Evolutionary conservation across 2,797 vertebrate species (phyloP).

Genomic region (Phoeniculus purpureus): DNA sequence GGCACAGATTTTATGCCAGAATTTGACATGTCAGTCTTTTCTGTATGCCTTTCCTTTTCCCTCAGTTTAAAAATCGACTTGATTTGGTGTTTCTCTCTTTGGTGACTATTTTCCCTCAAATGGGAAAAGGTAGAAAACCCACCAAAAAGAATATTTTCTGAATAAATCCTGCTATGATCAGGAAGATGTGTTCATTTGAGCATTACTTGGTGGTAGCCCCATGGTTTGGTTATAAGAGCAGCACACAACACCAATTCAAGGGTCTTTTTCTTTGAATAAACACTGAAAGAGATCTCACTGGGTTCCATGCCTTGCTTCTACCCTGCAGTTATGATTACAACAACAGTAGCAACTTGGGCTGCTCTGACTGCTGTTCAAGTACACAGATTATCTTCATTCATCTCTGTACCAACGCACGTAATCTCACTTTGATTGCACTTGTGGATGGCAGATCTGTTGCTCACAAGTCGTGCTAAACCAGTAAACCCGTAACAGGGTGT

Average conservation of each 20-base stretch:
- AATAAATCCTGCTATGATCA: slow-evolving; percentile 3
- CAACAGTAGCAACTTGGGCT: not conserved
- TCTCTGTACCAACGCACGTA: not conserved
- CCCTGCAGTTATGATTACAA: not conserved
- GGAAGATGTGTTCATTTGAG: not conserved
- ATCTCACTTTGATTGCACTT: not conserved
- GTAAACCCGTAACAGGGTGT: not conserved
- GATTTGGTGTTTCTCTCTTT: not conserved
- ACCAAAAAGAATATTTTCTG: not conserved
- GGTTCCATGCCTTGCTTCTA: not conserved
- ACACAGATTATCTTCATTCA: slow-evolving; percentile 2
- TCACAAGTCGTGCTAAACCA: not conserved
- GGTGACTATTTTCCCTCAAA: not conserved
- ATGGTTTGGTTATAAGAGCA: not conserved
- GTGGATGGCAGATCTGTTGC: not conserved
- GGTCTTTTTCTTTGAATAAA: not conserved
- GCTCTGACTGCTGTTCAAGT: not conserved
- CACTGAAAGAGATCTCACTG: not conserved
- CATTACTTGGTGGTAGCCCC: not conserved
- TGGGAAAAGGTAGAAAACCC: not conserved
- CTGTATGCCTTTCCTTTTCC: not conserved
- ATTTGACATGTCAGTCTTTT: slow-evolving; percentile 26
- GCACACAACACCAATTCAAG: not conserved
- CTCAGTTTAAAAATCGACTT: slow-evolving; percentile 3
- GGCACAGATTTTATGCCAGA: slow-evolving; percentile 13